Conservation (phyloP, 2,888 invertebrate genomes). For the Dione vanillae region DNA sequence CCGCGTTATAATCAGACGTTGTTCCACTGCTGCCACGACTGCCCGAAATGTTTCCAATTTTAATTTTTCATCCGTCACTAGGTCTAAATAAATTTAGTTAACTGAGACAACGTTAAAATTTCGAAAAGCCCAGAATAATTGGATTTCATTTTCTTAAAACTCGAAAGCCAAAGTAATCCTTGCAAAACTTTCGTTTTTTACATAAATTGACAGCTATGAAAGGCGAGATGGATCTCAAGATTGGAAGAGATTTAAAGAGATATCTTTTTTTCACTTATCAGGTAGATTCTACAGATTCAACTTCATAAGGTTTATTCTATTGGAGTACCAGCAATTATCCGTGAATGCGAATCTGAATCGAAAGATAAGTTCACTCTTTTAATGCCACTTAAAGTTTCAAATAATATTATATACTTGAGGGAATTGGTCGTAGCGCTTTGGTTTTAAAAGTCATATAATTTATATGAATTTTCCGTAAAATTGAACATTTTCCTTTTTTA, state of each 20-base stretch:
- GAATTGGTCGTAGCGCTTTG: conserved; percentile 31
- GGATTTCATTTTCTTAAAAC: conserved; percentile 51
- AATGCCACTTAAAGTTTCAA: conserved; percentile 44
- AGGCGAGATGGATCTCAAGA: conserved; percentile 53
- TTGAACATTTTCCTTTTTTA: background rate
- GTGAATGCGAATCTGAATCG: conserved; percentile 38
- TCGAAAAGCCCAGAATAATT: conserved; percentile 46
- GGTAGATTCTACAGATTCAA: conserved; percentile 50
- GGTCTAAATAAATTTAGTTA: conserved; percentile 44
- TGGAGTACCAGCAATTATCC: conserved; percentile 47
- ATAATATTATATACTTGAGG: conserved; percentile 36
- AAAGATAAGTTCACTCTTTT: conserved; percentile 40
- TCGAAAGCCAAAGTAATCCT: conserved; percentile 51
- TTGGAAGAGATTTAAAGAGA: conserved; percentile 55
- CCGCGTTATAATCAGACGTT: too few relatives aligned
- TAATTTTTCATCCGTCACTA: conserved; percentile 36
- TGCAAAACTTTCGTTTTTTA: conserved; percentile 52
- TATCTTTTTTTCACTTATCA: conserved; percentile 52
- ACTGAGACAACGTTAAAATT: conserved; percentile 46
- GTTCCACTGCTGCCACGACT: too few relatives aligned
- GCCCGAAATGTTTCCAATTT: conserved; percentile 30
- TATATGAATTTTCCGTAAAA: background rate
- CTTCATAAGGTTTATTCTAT: conserved; percentile 46
- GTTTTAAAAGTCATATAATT: conserved; percentile 25
- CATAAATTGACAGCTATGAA: conserved; percentile 57